Percentiles rank a stretch among this genome's conserved stretches.
Evolutionary conservation across 1,140 invertebrate species (phyloP).

Genomic region (Psilanteris sp.): DNA sequence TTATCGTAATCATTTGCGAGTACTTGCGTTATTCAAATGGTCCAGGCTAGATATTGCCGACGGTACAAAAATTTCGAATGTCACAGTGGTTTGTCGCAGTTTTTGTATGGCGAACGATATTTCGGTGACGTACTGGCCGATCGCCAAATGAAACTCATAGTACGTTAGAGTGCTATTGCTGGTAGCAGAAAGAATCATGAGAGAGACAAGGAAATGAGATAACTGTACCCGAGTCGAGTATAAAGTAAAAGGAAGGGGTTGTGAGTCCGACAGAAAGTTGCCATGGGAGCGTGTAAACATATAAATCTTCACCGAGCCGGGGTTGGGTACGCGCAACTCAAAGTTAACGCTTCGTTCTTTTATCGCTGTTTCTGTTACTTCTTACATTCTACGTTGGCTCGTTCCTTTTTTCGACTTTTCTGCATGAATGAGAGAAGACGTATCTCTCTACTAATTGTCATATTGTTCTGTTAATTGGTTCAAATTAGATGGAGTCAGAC

Average conservation of each 20-base stretch:
- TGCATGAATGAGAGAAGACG: slow-evolving; percentile 14
- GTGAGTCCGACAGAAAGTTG: slow-evolving; percentile 74
- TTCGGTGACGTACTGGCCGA: slow-evolving; percentile 69
- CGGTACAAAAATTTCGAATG: slow-evolving; percentile 29
- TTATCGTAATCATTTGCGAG: slow-evolving; percentile 20
- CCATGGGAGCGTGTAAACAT: slow-evolving; percentile 77
- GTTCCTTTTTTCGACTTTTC: slow-evolving; percentile 32
- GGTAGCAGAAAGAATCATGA: slow-evolving; percentile 29
- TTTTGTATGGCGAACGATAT: slow-evolving; percentile 72
- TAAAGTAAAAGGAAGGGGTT: slow-evolving; percentile 73
- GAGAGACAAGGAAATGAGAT: slow-evolving; percentile 58
- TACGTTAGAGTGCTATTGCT: slow-evolving; percentile 58
- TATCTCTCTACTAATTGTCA: slow-evolving; percentile 43
- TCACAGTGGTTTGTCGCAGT: slow-evolving; percentile 59
- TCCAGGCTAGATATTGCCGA: slow-evolving; percentile 31
- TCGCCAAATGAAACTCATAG: slow-evolving; percentile 71
- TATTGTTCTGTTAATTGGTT: slow-evolving; percentile 39
- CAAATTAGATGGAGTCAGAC: slow-evolving; percentile 21
- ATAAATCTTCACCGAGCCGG: slow-evolving; percentile 72
- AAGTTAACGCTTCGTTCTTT: slow-evolving; percentile 70
- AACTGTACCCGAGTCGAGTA: slow-evolving; percentile 45
- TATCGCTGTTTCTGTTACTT: slow-evolving; percentile 59
- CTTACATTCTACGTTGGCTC: slow-evolving; percentile 30
- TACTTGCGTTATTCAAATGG: slow-evolving; percentile 44
- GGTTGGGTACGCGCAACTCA: slow-evolving; percentile 65